Base-by-base conservation (phyloP, 2,888 invertebrate species). In the Pterostichus niger region DNA sequence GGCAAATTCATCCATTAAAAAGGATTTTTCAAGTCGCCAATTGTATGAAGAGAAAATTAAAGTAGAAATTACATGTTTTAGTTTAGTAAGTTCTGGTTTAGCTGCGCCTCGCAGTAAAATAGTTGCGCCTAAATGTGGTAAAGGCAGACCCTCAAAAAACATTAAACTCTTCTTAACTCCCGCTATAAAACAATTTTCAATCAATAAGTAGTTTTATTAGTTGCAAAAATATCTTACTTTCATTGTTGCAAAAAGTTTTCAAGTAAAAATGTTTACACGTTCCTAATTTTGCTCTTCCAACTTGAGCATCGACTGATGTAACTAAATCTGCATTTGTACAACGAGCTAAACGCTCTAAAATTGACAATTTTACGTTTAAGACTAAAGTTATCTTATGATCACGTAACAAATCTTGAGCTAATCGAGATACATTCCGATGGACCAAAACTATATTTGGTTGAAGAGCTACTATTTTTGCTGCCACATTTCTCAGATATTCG, bases 111-210 rank as follows among this genome's bases (percentile, higher is more conserved):
- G 93, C 1, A 99, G 90, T 2, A 98, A 89, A 59, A 99, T 94
- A 15, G 98, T 97, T 85, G 97, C 96, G 0, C 97, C 98, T 0
- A 97, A 91, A 86, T 96, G 94, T 0, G 95, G 92, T 87, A 94
- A 94, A 0, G 96, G 94, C 85, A 98, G 96, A 6, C 98, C 97
- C 89, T 98, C 98, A 86, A 99, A 95, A 86, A 96, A 96, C 96
- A 99, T 97, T 40, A 99, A 90, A 0, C 97, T 97, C 91, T 99
- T 99, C 17, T 61, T 59, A 31, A 91, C 90, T 0, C 92, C 91
- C 86, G 92, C 94, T 94, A 88, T 49, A 88, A 88, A 85, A 11
- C 5, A 31, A 11, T 40, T 40, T 73, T 40, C n/a, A 35, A 40
- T 76, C n/a, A 52, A 77, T 13, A 35, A 61, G 24, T 1, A 6